Evolutionary conservation across 2,113 vertebrate genomes (phyloP).

Genomic region (Ochotona curzoniae): DNA sequence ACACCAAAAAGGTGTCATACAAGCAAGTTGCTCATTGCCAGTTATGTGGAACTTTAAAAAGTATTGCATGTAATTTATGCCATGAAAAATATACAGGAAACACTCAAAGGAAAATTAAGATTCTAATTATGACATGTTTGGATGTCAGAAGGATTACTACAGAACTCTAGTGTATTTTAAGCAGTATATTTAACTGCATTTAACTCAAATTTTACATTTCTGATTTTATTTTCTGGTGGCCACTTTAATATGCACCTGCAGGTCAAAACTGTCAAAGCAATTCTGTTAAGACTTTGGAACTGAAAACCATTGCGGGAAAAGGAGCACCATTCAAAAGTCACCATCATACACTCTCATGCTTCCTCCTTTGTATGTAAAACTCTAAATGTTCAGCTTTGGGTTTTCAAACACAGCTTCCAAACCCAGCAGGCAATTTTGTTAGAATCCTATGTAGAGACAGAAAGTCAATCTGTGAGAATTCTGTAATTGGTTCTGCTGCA

Average conservation of each 20-base stretch:
- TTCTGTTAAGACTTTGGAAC: slow-evolving; percentile 79
- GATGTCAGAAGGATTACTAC: not conserved
- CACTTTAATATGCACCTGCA: slow-evolving; percentile 24
- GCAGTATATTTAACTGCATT: slow-evolving; percentile 42
- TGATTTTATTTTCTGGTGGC: slow-evolving; percentile 11
- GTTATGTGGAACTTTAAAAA: not conserved
- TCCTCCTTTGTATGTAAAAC: slow-evolving; percentile 51
- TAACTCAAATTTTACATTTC: slow-evolving; percentile 52
- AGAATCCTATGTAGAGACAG: slow-evolving; percentile 59
- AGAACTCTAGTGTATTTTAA: slow-evolving; percentile 34
- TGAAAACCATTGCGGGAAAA: slow-evolving; percentile 66
- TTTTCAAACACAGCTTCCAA: slow-evolving; percentile 70
- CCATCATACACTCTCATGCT: slow-evolving; percentile 56
- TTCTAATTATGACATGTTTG: slow-evolving; percentile 22
- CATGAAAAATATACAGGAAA: slow-evolving; percentile 15
- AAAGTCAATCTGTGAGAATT: slow-evolving; percentile 38
- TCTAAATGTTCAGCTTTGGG: slow-evolving; percentile 52
- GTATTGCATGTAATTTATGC: slow-evolving; percentile 26
- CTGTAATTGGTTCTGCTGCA: slow-evolving; percentile 56
- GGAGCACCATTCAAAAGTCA: slow-evolving; percentile 28
- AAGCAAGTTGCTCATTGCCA: not conserved
- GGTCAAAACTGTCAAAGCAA: slow-evolving; percentile 52
- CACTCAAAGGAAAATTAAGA: slow-evolving; percentile 1
- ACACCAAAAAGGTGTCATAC: slow-evolving; percentile 1
- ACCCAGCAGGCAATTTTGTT: slow-evolving; percentile 64